These are phyloP conservation scores for Xenopus tropicalis DNA, from an alignment of 2,113 vertebrate species.

Conservation along the genomic window UCB_Xtro_10.0 CM004443.2:119023001-119023500, in stretches of 20 bases:
- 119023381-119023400: too few relatives aligned
- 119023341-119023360: too few relatives aligned
- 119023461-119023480: too few relatives aligned
- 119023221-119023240: constrained; percentile 77
- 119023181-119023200: constrained; percentile 77
- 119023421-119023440: too few relatives aligned
- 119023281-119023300: too few relatives aligned
- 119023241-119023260: background rate
- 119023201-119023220: constrained; percentile 75
- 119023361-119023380: too few relatives aligned
- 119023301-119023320: too few relatives aligned
- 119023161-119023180: constrained; percentile 69
- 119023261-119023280: background rate
- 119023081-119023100: constrained; percentile 56
- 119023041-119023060: constrained; percentile 67
- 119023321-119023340: too few relatives aligned
- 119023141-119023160: constrained; percentile 72
- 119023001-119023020: background rate
- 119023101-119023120: constrained; percentile 64
- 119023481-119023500: too few relatives aligned
- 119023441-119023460: too few relatives aligned
- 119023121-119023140: constrained; percentile 69
- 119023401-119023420: too few relatives aligned
- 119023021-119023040: too few relatives aligned
- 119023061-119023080: constrained; percentile 72